Base-by-base conservation (phyloP, 2,113 vertebrate genomes). In the Rattus rattus region DNA sequence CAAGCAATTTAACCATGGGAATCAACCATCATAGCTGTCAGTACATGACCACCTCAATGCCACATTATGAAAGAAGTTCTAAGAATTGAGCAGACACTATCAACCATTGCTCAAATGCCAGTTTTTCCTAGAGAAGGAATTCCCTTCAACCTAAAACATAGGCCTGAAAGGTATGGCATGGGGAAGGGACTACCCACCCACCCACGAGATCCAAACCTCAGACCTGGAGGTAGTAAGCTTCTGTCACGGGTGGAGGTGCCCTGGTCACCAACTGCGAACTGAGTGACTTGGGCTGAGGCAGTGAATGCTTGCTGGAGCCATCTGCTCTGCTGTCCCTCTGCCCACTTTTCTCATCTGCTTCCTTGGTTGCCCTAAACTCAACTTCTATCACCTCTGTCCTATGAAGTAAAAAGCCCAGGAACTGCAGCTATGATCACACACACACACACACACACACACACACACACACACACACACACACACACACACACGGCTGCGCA, bases 201-300 rank as follows among this genome's bases (percentile, higher is more conserved):
- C 2, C 56, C 12, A 47, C 10, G 10, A 33, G 9, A 47, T 47
- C 39, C 63, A 47, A 30, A 67, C 83, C 59, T 59, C 67, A 47
- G 36, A 4, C 36, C 79, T 36, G 75, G 52, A 1, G 30, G 12
- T 49, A 17, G 0, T 39, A 49, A 54, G 28, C 39, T 49, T 61
- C n/a, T 54, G 67, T 7, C 14, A 4, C 10, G 8, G 65, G 49
- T 3, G 39, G 28, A 43, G 16, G 0, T 39, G 33, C 3, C 26
- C 87, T 33, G 88, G 70, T 22, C 30, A 12, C 65, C 81, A 26
- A 39, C 83, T 47, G 22, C 2, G 7, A 39, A 6, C 2, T 49
- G 7, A 7, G 1, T 20, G 5, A 10, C 7, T 9, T 0, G 26
- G 33, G 28, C 5, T 7, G 4, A 7, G 7, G 0, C 7, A 24